A percentile compares a stretch with the other conserved stretches of the same genome.
These are phyloP conservation scores for Anthrax anthrax DNA, from an alignment of 2,888 invertebrate genomes.

Conservation along the genomic window DNA sequence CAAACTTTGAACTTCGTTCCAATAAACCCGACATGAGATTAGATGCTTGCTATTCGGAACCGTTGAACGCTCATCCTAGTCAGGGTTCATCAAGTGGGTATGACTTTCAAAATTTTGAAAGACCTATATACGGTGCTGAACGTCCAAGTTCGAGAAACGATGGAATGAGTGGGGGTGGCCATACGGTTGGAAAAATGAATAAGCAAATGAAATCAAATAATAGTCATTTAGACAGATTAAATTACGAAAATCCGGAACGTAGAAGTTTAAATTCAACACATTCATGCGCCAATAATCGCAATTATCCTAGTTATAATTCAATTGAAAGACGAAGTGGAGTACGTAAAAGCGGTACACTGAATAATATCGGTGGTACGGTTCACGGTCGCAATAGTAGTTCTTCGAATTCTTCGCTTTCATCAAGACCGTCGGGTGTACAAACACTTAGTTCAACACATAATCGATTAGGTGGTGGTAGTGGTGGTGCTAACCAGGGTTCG, in stretches of 20 bases:
- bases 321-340: constrained; percentile 27
- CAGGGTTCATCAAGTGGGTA: constrained; percentile 12
- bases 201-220: constrained; percentile 3
- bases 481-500: constrained; percentile 9
- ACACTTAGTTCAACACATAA: constrained; percentile 17
- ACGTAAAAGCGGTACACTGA: constrained; percentile 31
- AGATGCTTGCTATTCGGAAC: constrained; percentile 34
- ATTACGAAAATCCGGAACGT: constrained; percentile 26
- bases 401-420: constrained; percentile 12
- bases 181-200: constrained; percentile 2
- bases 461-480: constrained; percentile 6
- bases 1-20: constrained; percentile 30
- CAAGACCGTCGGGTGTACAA: constrained; percentile 17
- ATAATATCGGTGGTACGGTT: constrained; percentile 21
- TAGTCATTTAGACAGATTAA: constrained; percentile 18
- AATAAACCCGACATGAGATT: background rate
- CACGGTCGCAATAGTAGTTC: constrained; percentile 13
- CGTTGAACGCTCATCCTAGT: constrained; percentile 16
- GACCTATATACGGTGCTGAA: constrained; percentile 36
- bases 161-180: background rate
- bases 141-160: constrained; percentile 12
- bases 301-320: constrained; percentile 26
- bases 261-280: constrained; percentile 31
- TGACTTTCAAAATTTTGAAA: constrained; percentile 45
- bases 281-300: constrained; percentile 18